These are phyloP conservation scores for Germaria angustata DNA, from an alignment of 2,888 invertebrate genomes.

Conservation along the genomic window DNA sequence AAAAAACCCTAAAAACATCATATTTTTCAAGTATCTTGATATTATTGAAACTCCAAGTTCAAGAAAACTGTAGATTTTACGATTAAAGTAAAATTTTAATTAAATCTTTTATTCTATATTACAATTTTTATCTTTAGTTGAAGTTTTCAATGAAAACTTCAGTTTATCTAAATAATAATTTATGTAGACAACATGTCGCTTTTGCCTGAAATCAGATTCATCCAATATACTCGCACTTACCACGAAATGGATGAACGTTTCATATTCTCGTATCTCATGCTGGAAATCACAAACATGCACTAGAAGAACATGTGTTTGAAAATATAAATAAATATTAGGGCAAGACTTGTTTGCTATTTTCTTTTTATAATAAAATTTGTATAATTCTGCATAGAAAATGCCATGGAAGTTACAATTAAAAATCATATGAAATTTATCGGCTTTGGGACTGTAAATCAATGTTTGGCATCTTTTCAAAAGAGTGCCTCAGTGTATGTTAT, in stretches of 20 bases:
- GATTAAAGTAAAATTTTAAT: too few relatives aligned
- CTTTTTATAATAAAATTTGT: background rate
- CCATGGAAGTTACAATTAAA: background rate
- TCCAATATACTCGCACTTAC: constrained; percentile 16
- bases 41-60: too few relatives aligned
- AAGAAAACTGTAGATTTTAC: too few relatives aligned
- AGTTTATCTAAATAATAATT: constrained; percentile 4
- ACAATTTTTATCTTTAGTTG: background rate
- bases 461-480: too few relatives aligned
- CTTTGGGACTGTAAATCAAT: too few relatives aligned
- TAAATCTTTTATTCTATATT: too few relatives aligned
- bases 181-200: constrained; percentile 31
- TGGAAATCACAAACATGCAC: constrained; percentile 19
- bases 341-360: background rate
- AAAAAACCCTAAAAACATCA: too few relatives aligned
- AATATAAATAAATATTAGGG: background rate
- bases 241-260: constrained; percentile 16
- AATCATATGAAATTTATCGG: too few relatives aligned
- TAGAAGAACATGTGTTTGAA: background rate
- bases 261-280: background rate
- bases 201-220: background rate
- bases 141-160: background rate
- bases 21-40: too few relatives aligned
- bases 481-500: too few relatives aligned
- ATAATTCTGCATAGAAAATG: background rate